These are phyloP conservation scores for Araneus ventricosus DNA, from an alignment of 1,140 invertebrate genomes.

Conservation along the genomic window DNA sequence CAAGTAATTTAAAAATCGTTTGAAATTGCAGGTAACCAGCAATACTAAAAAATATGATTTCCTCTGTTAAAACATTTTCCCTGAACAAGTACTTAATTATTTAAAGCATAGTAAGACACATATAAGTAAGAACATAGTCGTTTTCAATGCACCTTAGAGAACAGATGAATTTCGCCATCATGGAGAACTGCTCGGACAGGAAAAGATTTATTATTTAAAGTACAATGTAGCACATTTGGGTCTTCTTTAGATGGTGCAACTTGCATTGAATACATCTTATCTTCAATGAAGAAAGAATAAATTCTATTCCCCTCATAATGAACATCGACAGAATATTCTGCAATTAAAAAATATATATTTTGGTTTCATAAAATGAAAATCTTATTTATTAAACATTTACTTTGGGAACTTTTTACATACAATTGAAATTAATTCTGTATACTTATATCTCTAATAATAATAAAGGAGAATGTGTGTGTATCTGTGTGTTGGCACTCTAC, in stretches of 20 bases:
- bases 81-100: no score
- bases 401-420: not conserved
- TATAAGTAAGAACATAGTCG: no score
- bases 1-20: no score
- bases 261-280: constrained; percentile 64
- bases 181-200: constrained; percentile 79
- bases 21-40: no score
- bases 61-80: no score
- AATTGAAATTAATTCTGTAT: no score
- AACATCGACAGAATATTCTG: constrained; percentile 62
- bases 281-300: constrained; percentile 54
- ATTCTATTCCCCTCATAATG: constrained; percentile 24
- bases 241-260: constrained; percentile 60
- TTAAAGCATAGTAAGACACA: no score
- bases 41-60: no score
- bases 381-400: not conserved
- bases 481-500: no score
- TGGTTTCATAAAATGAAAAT: not conserved
- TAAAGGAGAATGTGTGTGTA: no score
- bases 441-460: no score
- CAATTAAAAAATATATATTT: not conserved
- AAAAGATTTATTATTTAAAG: constrained; percentile 79
- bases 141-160: constrained; percentile 79
- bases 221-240: constrained; percentile 73
- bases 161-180: constrained; percentile 80